Evolutionary conservation across 2,113 vertebrate species (phyloP), one percentile per base, ranked within the genome.

Genomic region (Garra rufa): DNA sequence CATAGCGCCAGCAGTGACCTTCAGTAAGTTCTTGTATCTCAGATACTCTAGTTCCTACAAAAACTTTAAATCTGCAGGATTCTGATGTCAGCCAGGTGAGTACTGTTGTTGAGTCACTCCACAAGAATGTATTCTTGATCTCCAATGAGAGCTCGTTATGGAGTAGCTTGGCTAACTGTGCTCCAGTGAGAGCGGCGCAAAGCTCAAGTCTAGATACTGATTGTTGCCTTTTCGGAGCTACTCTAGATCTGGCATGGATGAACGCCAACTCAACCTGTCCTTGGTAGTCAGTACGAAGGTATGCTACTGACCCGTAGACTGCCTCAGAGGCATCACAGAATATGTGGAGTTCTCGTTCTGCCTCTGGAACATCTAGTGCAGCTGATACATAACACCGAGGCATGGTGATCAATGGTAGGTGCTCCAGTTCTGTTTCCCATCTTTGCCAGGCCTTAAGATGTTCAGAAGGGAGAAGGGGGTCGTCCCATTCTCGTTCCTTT

Each of bases 1-100:
- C 15, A 24, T 81, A 85, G 17, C 52, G n/a, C 83, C 76, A 85
- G 52, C 6, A 26, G 6, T 67, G 15, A 19, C 38, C 13, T 3
- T 59, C 11, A 8, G 84, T 73, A 6, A 78, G 44, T 88, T 92
- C 1, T 90, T 92, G 28, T 46, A 81, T 85, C 14, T 85, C 84
- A 8, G 52, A 78, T 86, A 55, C 50, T 55, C 50, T 55, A 7
- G 50, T 55, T 0, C 50, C 50, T 55, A 55, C 50, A 21, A 50
- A 50, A 50, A 17, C 48, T 50, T 50, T 50, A 9, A 41, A 86
- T 6, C 52, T 30, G 65, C 81, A 86, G 4, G 85, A 80, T 19
- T 83, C 63, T 3, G 74, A 86, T 46, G 76, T 46, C 17, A 86
- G 48, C 74, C 50, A 83, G 3, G 81, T 57, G 1, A 83, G 38